phyloP scores from a whole-genome alignment of 2,888 invertebrate genomes.

The Lydus trimaculatus region DNA sequence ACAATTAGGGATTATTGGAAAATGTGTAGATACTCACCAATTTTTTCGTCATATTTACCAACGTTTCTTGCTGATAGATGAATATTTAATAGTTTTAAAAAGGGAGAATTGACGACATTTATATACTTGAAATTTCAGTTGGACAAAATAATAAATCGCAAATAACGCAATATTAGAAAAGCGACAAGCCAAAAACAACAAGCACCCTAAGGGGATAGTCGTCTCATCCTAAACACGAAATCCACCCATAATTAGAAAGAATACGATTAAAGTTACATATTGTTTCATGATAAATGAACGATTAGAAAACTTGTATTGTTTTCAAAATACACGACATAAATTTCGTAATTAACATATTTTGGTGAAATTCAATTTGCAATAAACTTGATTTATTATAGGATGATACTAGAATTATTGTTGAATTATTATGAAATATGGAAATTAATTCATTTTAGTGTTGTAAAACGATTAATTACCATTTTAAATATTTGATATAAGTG shows the following conservation, averaged over 20 bases:
- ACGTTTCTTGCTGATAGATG: neutral
- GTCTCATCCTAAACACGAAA: neutral
- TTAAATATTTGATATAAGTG: neutral
- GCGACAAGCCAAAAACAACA: neutral
- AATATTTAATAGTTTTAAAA: neutral
- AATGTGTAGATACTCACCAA: constrained; percentile 13
- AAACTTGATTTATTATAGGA: neutral
- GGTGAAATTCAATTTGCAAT: neutral
- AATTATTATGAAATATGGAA: neutral
- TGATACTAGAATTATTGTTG: too few relatives aligned
- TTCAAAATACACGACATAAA: neutral
- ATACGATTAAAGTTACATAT: neutral
- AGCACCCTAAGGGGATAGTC: neutral
- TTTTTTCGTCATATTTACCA: constrained; percentile 14
- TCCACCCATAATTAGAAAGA: too few relatives aligned
- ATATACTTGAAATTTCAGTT: constrained; percentile 9
- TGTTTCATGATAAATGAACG: too few relatives aligned
- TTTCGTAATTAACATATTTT: neutral
- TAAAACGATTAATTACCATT: neutral
- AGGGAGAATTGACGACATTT: constrained; percentile 19
- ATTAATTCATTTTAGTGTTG: neutral
- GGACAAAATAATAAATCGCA: neutral
- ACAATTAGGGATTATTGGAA: too few relatives aligned
- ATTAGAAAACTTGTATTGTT: too few relatives aligned
- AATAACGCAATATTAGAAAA: neutral